Conservation (phyloP, 2,888 invertebrate genomes). For the Holacanthella duospinosa region DNA sequence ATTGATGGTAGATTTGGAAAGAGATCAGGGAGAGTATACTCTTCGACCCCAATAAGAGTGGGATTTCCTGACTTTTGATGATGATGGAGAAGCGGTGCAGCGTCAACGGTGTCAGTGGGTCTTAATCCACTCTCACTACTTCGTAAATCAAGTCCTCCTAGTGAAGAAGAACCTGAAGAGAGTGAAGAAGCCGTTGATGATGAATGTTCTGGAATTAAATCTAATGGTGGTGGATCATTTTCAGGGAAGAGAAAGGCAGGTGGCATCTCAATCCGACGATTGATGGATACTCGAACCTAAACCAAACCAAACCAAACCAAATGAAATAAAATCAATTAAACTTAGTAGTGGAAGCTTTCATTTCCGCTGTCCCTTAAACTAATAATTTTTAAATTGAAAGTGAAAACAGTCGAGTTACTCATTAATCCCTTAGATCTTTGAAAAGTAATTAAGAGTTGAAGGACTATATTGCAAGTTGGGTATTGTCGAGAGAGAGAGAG, state of each 20-base stretch:
- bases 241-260: slow-evolving; percentile 70
- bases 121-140: background rate
- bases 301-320: no score
- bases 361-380: no score
- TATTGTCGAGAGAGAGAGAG: no score
- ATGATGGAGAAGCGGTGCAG: slow-evolving; percentile 19
- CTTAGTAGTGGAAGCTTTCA: no score
- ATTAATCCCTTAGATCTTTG: no score
- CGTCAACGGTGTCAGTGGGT: slow-evolving; percentile 25
- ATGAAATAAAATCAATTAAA: no score
- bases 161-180: slow-evolving; percentile 36
- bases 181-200: slow-evolving; percentile 36
- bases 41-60: slow-evolving; percentile 19
- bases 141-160: background rate
- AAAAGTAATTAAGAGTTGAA: no score
- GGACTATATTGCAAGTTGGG: no score
- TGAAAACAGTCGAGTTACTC: no score
- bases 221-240: slow-evolving; percentile 54
- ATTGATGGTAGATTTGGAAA: slow-evolving; percentile 22
- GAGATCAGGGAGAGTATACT: slow-evolving; percentile 35
- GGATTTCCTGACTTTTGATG: background rate
- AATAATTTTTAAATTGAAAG: no score
- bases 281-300: slow-evolving; percentile 58
- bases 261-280: slow-evolving; percentile 69
- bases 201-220: slow-evolving; percentile 43